Evolutionary conservation across 2,113 vertebrate species (phyloP), one percentile per base, ranked within the genome.

Genomic region (Scolopax mira): DNA sequence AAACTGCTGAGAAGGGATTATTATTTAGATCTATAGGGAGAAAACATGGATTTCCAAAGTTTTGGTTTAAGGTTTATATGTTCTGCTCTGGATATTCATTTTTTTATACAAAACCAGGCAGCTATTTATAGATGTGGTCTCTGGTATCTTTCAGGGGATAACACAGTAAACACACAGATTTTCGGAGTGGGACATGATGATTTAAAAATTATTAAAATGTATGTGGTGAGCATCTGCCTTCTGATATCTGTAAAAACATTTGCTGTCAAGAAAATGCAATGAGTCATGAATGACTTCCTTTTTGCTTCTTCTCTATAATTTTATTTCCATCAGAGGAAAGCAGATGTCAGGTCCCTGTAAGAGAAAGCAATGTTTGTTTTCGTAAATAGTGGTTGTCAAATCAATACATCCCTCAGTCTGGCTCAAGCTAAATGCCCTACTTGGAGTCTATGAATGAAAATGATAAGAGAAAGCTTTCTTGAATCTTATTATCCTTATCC

Each of bases 251-350:
- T 44, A 74, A 80, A 90, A 96, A 69, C 79, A 93, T 93, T 95
- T 19, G 77, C 93, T 97, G 95, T 87, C 89, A 92, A 95, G 93
- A 96, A 96, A 97, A 96, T 96, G 89, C 71, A 89, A 49, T 90
- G 90, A 95, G 41, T 84, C 52, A 80, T 83, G 83, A 79, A 27
- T n/a, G 9, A 82, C 94, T 95, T 54, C 54, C 49, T 94, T 95
- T 95, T 94, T 83, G 66, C 89, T 42, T 79, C 93, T 97, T 93
- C 70, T 91, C 66, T 78, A 12, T 88, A 92, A 95, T 96, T 96
- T 94, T 66, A 96, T 97, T 97, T 97, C 79, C 79, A 81, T 84
- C 87, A 93, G 85, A 93, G 95, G 80, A 86, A 81, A 92, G 65
- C 80, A 95, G 93, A 78, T 93, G 77, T 91, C 51, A 91, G 44